These are phyloP conservation scores for Maylandia zebra DNA, from an alignment of 2,113 vertebrate species.

Conservation along the genomic window DNA sequence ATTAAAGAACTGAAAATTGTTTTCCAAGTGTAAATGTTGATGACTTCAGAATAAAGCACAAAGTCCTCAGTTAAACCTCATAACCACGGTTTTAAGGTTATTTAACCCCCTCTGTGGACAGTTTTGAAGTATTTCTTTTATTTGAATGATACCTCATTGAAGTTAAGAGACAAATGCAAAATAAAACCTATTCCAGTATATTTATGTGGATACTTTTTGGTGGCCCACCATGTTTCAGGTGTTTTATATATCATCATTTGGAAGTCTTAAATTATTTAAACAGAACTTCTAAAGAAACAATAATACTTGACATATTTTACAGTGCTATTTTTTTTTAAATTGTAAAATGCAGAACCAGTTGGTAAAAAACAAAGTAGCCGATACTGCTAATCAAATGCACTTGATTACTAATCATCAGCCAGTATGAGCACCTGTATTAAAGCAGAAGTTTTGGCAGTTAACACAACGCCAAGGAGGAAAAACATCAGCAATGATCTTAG, in stretches of 20 bases:
- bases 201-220: neutral
- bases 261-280: neutral
- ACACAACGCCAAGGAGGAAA: neutral
- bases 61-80: neutral
- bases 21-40: neutral
- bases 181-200: neutral
- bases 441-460: neutral
- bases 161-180: neutral
- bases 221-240: neutral
- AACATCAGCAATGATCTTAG: neutral
- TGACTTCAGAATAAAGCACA: neutral
- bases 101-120: neutral
- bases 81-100: neutral
- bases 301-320: neutral
- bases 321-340: accelerated
- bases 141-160: neutral
- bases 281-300: neutral
- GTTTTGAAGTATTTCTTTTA: neutral
- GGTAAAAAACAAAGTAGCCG: accelerated
- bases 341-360: accelerated
- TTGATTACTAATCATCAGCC: neutral
- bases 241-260: neutral
- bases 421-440: neutral
- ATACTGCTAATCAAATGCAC: neutral
- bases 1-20: neutral